Percentiles rank a stretch among this genome's conserved stretches.
phyloP scores from a whole-genome alignment of 2,113 vertebrate genomes.

The Himantopus leucocephalus region DNA sequence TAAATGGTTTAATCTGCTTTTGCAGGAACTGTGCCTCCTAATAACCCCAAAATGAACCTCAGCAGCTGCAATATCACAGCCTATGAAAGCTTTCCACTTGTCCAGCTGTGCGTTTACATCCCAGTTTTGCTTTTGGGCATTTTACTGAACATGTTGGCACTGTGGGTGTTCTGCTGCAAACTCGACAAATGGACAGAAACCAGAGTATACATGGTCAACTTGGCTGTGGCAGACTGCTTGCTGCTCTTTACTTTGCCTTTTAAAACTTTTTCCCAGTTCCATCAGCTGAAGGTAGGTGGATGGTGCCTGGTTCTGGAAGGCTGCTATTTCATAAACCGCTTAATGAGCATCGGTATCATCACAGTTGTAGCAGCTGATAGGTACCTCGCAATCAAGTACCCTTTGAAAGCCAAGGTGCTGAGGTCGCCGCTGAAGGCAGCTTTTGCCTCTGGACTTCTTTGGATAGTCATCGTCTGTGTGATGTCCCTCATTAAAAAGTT shows the following conservation, averaged over 20 bases:
- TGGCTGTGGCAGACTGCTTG: constrained; percentile 71
- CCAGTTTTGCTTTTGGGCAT: constrained; percentile 48
- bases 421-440: constrained; percentile 29
- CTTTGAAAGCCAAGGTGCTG: constrained; percentile 58
- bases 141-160: constrained; percentile 58
- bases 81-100: neutral
- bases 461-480: constrained; percentile 17
- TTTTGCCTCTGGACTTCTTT: constrained; percentile 59
- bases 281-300: accelerated
- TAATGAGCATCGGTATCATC: constrained; percentile 63
- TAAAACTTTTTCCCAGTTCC: constrained; percentile 1
- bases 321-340: constrained; percentile 63
- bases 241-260: constrained; percentile 73
- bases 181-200: constrained; percentile 74
- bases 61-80: constrained; percentile 7
- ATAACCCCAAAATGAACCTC: neutral
- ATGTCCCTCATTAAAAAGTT: neutral
- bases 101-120: constrained; percentile 45
- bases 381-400: constrained; percentile 63
- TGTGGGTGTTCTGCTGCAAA: constrained; percentile 73
- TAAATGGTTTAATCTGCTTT: constrained; percentile 8
- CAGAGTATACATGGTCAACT: constrained; percentile 74
- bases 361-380: constrained; percentile 54
- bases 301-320: constrained; percentile 39
- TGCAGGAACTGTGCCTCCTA: neutral